Conservation (phyloP, 2,113 vertebrate genomes). For the Cinclus cinclus region DNA sequence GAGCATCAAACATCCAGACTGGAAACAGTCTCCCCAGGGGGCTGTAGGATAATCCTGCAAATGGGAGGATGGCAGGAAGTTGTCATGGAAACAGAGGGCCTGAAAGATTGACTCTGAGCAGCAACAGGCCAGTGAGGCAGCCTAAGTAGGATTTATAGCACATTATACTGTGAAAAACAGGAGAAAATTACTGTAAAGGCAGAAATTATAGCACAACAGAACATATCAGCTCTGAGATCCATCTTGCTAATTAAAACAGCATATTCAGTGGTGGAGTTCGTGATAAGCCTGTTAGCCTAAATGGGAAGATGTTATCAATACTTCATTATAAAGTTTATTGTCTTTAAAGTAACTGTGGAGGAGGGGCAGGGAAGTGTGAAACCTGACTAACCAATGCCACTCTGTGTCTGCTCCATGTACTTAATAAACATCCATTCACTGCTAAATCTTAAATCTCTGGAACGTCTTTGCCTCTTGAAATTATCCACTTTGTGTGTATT, state of each 20-base stretch:
- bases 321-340: slow-evolving; percentile 69
- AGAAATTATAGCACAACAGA: slow-evolving; percentile 80
- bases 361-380: neutral
- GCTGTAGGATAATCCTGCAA: slow-evolving; percentile 61
- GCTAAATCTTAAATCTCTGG: neutral
- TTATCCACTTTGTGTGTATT: neutral
- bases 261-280: slow-evolving; percentile 57
- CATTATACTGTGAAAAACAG: slow-evolving; percentile 79
- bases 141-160: slow-evolving; percentile 82
- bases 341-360: slow-evolving; percentile 51
- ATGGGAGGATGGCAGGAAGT: slow-evolving; percentile 57
- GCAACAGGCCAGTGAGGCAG: slow-evolving; percentile 72
- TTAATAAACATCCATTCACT: neutral
- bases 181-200: slow-evolving; percentile 81
- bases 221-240: slow-evolving; percentile 74
- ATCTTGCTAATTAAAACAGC: slow-evolving; percentile 83
- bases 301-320: slow-evolving; percentile 62
- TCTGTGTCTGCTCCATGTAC: neutral
- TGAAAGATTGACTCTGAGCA: slow-evolving; percentile 76
- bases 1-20: neutral
- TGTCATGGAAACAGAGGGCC: slow-evolving; percentile 73
- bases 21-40: slow-evolving; percentile 53
- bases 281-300: slow-evolving; percentile 74
- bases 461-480: neutral
- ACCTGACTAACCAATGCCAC: neutral